These are phyloP conservation scores for Helarctos malayanus DNA, from an alignment of 2,797 vertebrate species.

Conservation along the genomic window DNA sequence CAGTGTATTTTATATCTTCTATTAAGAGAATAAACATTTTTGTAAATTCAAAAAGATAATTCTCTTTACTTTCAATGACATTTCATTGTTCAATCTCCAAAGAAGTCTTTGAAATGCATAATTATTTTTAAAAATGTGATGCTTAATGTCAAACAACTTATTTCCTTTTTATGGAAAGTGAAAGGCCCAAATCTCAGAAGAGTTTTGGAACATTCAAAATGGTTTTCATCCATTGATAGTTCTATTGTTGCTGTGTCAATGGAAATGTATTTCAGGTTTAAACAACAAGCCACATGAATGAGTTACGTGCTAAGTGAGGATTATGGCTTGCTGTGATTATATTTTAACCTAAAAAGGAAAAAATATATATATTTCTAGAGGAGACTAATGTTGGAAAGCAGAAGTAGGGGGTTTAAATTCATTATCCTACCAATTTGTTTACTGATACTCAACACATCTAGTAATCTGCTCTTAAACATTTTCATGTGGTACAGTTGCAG, in stretches of 20 bases:
- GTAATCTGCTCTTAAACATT: constrained; percentile 6
- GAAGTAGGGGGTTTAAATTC: background rate
- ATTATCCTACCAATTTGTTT: background rate
- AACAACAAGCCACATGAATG: background rate
- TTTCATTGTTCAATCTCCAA: constrained; percentile 31
- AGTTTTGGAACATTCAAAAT: constrained; percentile 24
- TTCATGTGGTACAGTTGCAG: background rate
- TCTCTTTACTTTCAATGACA: background rate
- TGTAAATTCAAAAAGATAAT: background rate
- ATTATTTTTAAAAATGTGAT: constrained; percentile 13
- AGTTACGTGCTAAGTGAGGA: constrained; percentile 12
- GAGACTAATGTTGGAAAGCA: background rate
- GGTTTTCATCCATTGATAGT: constrained; percentile 25
- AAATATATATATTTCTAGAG: background rate
- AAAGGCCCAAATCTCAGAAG: constrained; percentile 59
- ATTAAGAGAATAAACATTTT: constrained; percentile 3
- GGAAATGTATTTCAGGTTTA: constrained; percentile 64
- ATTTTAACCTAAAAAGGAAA: constrained; percentile 33
- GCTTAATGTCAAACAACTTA: constrained; percentile 1
- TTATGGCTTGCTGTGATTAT: background rate
- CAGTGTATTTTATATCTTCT: background rate
- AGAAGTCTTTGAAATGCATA: background rate
- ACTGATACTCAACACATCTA: background rate
- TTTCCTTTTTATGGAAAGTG: constrained; percentile 4
- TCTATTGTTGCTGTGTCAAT: constrained; percentile 8